Evolutionary conservation across 2,888 invertebrate species (phyloP).

Genomic region (Hyposoter didymator): DNA sequence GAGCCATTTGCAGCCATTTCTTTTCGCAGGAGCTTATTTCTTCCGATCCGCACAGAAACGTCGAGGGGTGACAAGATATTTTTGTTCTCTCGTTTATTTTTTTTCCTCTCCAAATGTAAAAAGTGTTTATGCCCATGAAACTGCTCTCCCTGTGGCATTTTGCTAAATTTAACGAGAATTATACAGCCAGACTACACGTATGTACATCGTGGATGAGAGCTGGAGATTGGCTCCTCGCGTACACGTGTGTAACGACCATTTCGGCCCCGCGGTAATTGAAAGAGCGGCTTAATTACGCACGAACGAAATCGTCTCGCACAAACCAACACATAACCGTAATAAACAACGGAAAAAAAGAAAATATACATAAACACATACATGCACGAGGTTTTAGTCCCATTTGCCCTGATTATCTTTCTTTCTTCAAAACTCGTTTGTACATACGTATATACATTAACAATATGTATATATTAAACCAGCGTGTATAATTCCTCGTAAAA

Average conservation of each 20-base stretch:
- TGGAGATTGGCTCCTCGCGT: conserved; percentile 33
- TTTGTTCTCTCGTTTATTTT: conserved; percentile 9
- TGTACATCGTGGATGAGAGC: conserved; percentile 7
- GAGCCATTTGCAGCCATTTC: neutral
- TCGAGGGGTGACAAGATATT: neutral
- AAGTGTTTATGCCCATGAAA: conserved; percentile 19
- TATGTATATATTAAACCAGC: conserved; percentile 10
- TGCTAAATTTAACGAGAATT: conserved; percentile 64
- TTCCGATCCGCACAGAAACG: neutral
- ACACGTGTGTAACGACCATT: conserved; percentile 75
- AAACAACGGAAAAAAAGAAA: conserved; percentile 31
- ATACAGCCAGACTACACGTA: neutral
- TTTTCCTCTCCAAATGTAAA: conserved; percentile 6
- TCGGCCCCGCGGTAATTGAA: conserved; percentile 76
- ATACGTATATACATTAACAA: conserved; percentile 5
- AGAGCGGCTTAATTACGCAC: conserved; percentile 78
- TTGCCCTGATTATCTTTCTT: conserved; percentile 65
- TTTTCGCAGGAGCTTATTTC: neutral
- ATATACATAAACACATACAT: conserved; percentile 43
- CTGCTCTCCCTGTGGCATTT: conserved; percentile 47
- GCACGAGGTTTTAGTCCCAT: conserved; percentile 43
- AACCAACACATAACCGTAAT: conserved; percentile 39
- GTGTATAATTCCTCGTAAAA: conserved; percentile 49
- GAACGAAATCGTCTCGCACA: conserved; percentile 73
- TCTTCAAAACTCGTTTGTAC: conserved; percentile 76